Conservation (phyloP, 2,888 invertebrate genomes). For the Chesias legatella region DNA sequence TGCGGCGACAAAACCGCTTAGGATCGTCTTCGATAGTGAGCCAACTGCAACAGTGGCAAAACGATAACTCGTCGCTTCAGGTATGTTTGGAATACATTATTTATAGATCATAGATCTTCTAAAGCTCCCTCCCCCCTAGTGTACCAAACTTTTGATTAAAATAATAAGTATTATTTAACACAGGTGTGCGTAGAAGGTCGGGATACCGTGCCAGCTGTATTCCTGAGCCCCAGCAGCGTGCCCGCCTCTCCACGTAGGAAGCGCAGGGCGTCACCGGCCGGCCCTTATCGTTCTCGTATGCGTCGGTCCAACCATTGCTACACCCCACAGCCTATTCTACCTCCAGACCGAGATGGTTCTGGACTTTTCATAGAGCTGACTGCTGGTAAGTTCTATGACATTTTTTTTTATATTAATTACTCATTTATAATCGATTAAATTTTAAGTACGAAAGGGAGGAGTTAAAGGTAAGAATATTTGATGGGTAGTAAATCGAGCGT, state of each 20-base stretch:
- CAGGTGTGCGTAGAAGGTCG: slow-evolving; percentile 81
- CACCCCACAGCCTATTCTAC: slow-evolving; percentile 96
- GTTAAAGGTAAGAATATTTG: no score
- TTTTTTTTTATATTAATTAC: no score
- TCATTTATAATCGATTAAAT: no score
- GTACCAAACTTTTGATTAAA: background rate
- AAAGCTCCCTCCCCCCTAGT: no score
- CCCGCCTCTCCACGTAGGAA: slow-evolving; percentile 84
- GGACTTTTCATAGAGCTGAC: slow-evolving; percentile 86
- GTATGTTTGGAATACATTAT: slow-evolving; percentile 33
- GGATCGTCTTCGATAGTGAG: slow-evolving; percentile 42
- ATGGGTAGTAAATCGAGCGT: no score
- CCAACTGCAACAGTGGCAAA: slow-evolving; percentile 65
- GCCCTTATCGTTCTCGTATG: slow-evolving; percentile 74
- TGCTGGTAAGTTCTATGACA: slow-evolving; percentile 43
- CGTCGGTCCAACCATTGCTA: slow-evolving; percentile 81
- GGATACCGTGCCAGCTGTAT: slow-evolving; percentile 86
- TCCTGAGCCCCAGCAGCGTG: slow-evolving; percentile 87
- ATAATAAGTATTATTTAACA: slow-evolving; percentile 3
- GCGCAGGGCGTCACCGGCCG: slow-evolving; percentile 83
- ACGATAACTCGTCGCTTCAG: slow-evolving; percentile 62
- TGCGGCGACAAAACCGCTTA: slow-evolving; percentile 55
- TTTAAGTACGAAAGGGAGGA: no score
- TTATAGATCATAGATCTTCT: background rate
- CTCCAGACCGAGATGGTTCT: slow-evolving; percentile 93